Evolutionary conservation across 2,797 vertebrate genomes (phyloP), one percentile per base, ranked within the genome.

Genomic region (Sciurus carolinensis): DNA sequence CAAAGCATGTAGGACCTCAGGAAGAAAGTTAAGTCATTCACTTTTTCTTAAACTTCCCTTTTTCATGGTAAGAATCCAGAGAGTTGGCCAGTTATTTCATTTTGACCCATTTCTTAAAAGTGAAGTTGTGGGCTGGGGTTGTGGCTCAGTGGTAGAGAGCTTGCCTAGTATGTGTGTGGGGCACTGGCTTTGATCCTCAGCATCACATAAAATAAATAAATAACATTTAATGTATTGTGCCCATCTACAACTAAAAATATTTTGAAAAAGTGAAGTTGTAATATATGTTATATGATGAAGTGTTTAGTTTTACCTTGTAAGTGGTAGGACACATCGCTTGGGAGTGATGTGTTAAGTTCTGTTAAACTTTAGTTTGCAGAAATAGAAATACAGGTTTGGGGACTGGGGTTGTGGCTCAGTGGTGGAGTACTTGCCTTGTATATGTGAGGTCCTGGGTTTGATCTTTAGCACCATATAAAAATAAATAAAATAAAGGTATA

Each of bases 31-130:
- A 92, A 92, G 80, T 94, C 36, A 69, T 93, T 96, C 89, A 62
- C n/a, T 93, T 94, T 94, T 91, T 77, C 64, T 82, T 95, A 73
- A 94, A 85, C 73, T 75, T 93, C 57, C 82, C 10, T 93, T 82
- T 89, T 95, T 42, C 66, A 30, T 57, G 39, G 30, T 75, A 69
- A 95, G 71, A 95, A 93, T 52, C 86, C 87, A 87, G 69, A 62
- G 28, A 95, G 47, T 75, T 90, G 72, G 30, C 72, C 64, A 50
- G 11, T 79, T 33, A 72, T 64, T 97, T 33, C 85, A 95, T 89
- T 97, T 95, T 96, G 87, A 92, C 81, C 42, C 79, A 15, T 88
- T 92, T 97, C 77, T 90, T 44, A 71, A 96, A 90, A 93, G 73
- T 36, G 44, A 92, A 39, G 9, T 73, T 84, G 30, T 71, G 44